Conservation (phyloP, 2,888 invertebrate species). For the Chrysomela aeneicollis region DNA sequence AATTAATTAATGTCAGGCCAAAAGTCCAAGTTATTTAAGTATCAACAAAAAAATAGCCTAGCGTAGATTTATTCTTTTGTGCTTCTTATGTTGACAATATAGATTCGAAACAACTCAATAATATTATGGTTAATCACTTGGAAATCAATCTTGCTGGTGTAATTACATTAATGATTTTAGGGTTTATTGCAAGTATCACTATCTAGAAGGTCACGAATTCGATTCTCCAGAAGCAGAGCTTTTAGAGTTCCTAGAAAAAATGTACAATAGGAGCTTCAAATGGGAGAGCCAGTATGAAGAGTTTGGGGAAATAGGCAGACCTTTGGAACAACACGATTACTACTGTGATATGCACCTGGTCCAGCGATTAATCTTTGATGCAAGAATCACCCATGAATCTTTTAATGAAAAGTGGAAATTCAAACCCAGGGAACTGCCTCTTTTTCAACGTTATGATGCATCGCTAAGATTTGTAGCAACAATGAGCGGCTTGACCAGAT, state of each 20-base stretch:
- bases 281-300: slow-evolving; percentile 71
- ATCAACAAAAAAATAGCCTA: too few species aligned
- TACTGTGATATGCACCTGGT: slow-evolving; percentile 87
- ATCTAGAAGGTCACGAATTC: slow-evolving; percentile 79
- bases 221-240: slow-evolving; percentile 78
- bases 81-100: too few species aligned
- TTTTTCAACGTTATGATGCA: slow-evolving; percentile 75
- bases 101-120: too few species aligned
- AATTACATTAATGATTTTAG: slow-evolving; percentile 57
- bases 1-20: too few species aligned
- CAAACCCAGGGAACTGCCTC: slow-evolving; percentile 56
- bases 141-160: neutral
- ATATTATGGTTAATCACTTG: too few species aligned
- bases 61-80: too few species aligned
- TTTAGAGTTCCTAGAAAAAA: slow-evolving; percentile 75
- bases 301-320: slow-evolving; percentile 59
- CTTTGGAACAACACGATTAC: slow-evolving; percentile 74
- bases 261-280: slow-evolving; percentile 67
- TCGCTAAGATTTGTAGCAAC: slow-evolving; percentile 74
- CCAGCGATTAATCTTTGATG: slow-evolving; percentile 87
- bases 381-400: slow-evolving; percentile 71
- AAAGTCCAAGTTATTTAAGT: too few species aligned
- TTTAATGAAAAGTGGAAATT: slow-evolving; percentile 57
- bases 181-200: slow-evolving; percentile 89
- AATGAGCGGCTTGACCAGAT: slow-evolving; percentile 87